Percentiles rank a stretch among this genome's conserved stretches.
Conservation (phyloP, 2,113 vertebrate genomes). For the Oplegnathus fasciatus region DNA sequence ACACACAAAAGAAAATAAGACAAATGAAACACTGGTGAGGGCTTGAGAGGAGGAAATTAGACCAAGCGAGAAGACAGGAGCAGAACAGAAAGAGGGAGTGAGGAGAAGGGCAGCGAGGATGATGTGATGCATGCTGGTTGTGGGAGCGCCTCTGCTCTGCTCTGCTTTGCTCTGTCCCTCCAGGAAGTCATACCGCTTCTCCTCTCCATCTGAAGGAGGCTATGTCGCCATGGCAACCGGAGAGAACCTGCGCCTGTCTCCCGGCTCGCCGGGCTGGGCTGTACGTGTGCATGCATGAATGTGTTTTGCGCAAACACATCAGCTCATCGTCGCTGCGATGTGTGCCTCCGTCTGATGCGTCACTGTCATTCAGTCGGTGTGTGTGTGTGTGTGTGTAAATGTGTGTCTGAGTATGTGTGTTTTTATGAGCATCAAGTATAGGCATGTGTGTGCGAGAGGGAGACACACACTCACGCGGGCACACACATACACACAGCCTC, state of each 20-base stretch:
- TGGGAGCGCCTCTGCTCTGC: conserved; percentile 52
- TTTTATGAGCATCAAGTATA: conserved; percentile 64
- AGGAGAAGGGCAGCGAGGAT: conserved; percentile 28
- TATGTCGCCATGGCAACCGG: conserved; percentile 83
- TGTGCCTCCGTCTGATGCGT: conserved; percentile 56
- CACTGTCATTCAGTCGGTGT: conserved; percentile 41
- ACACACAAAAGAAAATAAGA: conserved; percentile 19
- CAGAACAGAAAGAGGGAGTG: background rate
- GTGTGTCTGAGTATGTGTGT: conserved; percentile 29
- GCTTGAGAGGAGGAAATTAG: conserved; percentile 9
- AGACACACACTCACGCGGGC: background rate
- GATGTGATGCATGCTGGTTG: conserved; percentile 49
- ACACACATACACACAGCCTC: conserved; percentile 42
- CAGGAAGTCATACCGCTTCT: conserved; percentile 79
- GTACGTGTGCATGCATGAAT: conserved; percentile 63
- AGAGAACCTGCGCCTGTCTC: conserved; percentile 74
- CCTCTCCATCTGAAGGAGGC: conserved; percentile 79
- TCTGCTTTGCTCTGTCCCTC: conserved; percentile 68
- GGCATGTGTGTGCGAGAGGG: conserved; percentile 58
- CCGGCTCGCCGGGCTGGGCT: conserved; percentile 41
- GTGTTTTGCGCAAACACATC: conserved; percentile 50
- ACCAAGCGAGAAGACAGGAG: background rate
- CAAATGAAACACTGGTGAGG: background rate
- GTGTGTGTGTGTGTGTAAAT: conserved; percentile 25
- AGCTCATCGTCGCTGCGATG: conserved; percentile 36